Evolutionary conservation across 92 coral and sea anemone genomes (phyloP).

Genomic region (Hydrozoanthus gracilis): DNA sequence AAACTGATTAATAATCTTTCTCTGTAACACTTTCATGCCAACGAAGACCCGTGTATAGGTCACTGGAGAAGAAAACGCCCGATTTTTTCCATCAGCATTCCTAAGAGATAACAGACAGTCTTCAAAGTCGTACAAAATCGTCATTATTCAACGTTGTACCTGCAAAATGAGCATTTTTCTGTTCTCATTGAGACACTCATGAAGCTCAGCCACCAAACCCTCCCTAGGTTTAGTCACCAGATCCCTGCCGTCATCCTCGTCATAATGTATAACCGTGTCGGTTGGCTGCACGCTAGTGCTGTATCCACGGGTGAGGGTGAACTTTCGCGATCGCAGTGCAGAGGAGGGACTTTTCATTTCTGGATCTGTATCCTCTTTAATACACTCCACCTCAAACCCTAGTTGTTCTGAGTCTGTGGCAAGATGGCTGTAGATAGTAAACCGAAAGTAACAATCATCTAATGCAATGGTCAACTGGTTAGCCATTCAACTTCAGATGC

Average conservation of each 20-base stretch:
- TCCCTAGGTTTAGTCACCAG: conserved; percentile 87
- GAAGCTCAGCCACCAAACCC: conserved; percentile 70
- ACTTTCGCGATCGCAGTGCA: not conserved
- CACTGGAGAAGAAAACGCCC: no score
- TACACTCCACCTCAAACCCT: conserved; percentile 31
- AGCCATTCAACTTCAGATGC: no score
- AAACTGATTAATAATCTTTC: no score
- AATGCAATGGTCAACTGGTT: no score
- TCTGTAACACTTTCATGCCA: no score
- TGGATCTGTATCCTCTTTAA: conserved; percentile 18
- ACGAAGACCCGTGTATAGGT: no score
- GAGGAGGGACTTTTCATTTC: not conserved
- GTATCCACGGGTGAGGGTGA: conserved; percentile 38
- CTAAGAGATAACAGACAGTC: no score
- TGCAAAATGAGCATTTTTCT: conserved; percentile 34
- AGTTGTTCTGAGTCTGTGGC: conserved; percentile 44
- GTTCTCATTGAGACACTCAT: conserved; percentile 21
- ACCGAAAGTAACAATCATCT: not conserved
- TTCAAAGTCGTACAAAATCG: no score
- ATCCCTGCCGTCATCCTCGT: conserved; percentile 58
- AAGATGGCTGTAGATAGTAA: not conserved
- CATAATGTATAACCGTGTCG: conserved; percentile 6
- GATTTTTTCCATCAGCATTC: no score
- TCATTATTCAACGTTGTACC: not conserved
- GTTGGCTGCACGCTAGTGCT: not conserved